These are phyloP conservation scores for Lycaon pictus DNA, from an alignment of 2,113 vertebrate species.

Conservation along the genomic window DNA sequence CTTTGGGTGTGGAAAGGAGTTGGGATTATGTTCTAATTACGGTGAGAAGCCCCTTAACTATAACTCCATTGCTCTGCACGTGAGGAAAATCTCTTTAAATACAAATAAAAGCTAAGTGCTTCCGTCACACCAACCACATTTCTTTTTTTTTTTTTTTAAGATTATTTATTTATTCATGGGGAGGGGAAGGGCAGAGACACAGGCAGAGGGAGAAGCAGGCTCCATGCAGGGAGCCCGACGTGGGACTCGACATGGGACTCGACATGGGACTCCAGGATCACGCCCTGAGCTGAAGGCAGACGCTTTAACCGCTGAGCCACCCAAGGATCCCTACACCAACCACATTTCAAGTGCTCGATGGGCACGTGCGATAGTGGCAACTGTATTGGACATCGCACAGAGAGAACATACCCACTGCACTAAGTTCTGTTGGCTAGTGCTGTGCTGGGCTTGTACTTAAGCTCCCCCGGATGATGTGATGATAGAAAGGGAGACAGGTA, in stretches of 20 bases:
- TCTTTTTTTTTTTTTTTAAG: no score
- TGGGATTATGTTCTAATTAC: not conserved
- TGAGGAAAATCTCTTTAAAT: not conserved
- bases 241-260: no score
- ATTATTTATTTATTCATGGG: no score
- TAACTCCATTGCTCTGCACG: not conserved
- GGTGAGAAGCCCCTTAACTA: not conserved
- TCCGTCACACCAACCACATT: not conserved
- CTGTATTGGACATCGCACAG: not conserved
- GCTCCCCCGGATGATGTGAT: not conserved
- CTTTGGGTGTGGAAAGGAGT: not conserved
- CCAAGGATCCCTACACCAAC: not conserved
- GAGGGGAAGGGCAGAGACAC: no score
- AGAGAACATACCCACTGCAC: not conserved
- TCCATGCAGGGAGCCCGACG: no score
- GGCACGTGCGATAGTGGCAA: not conserved
- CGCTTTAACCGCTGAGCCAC: no score
- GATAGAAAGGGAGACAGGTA: not conserved
- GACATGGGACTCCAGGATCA: no score
- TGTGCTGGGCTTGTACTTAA: not conserved
- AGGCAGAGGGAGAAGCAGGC: no score
- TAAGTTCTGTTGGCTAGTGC: not conserved
- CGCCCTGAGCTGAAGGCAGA: no score
- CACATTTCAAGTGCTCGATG: not conserved
- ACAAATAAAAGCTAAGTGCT: conserved; percentile 2